Evolutionary conservation across 1,140 invertebrate species (phyloP).

Genomic region (Gonioctena quinquepunctata): DNA sequence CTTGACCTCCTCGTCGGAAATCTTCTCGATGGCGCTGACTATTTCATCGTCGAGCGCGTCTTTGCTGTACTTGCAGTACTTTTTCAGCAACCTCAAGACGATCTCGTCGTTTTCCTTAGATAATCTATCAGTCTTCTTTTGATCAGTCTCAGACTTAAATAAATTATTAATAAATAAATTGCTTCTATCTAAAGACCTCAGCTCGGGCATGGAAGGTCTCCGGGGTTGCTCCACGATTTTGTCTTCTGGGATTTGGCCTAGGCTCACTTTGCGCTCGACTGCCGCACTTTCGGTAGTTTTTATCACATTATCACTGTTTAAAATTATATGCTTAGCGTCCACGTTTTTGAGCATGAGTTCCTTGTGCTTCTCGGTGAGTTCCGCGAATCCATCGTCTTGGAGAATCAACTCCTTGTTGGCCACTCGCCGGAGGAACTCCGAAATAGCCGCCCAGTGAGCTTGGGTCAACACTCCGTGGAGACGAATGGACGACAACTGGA

Average conservation of each 20-base stretch:
- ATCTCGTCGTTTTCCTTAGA: constrained; percentile 50
- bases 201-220: constrained; percentile 45
- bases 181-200: constrained; percentile 41
- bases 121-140: constrained; percentile 45
- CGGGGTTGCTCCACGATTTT: constrained; percentile 42
- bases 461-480: constrained; percentile 65
- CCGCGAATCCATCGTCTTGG: constrained; percentile 56
- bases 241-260: constrained; percentile 46
- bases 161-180: constrained; percentile 53
- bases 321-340: constrained; percentile 28
- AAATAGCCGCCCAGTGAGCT: constrained; percentile 65
- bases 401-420: constrained; percentile 63
- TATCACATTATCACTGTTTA: constrained; percentile 34
- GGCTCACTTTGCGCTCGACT: constrained; percentile 40
- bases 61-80: constrained; percentile 53
- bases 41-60: constrained; percentile 51
- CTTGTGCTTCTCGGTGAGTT: constrained; percentile 51
- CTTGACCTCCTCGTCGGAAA: constrained; percentile 29
- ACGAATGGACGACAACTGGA: constrained; percentile 65
- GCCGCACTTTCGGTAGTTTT: constrained; percentile 33
- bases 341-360: constrained; percentile 40
- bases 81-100: constrained; percentile 49
- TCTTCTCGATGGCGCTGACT: constrained; percentile 48
- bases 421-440: constrained; percentile 64
- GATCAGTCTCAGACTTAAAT: constrained; percentile 44